Evolutionary conservation across 2,797 vertebrate genomes (phyloP).

Genomic region (Fistularia tabacaria): DNA sequence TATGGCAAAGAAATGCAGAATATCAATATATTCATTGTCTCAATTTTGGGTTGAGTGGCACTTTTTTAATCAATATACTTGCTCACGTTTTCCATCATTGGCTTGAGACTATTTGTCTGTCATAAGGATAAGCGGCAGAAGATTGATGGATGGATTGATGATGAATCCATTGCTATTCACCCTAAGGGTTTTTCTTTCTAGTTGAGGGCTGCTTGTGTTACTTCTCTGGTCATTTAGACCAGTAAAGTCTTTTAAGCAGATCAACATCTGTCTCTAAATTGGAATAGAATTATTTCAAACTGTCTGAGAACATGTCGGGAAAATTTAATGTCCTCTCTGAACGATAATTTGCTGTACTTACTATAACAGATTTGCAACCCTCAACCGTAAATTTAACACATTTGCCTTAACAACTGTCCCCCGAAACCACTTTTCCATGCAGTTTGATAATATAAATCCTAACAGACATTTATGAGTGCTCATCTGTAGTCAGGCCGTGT

Average conservation of each 20-base stretch:
- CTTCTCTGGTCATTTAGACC: constrained; percentile 16
- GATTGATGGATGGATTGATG: too few relatives aligned
- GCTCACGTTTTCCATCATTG: not conserved
- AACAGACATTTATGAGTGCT: constrained; percentile 67
- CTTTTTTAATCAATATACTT: too few relatives aligned
- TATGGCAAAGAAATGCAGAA: too few relatives aligned
- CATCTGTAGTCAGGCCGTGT: constrained; percentile 51
- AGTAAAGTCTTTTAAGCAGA: constrained; percentile 25
- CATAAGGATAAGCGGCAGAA: too few relatives aligned
- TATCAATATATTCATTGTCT: too few relatives aligned
- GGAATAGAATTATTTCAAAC: constrained; percentile 40
- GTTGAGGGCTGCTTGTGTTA: constrained; percentile 12
- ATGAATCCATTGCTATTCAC: constrained; percentile 21
- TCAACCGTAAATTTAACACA: constrained; percentile 60
- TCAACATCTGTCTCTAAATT: constrained; percentile 48
- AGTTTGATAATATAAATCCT: constrained; percentile 67
- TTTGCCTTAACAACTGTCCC: constrained; percentile 65
- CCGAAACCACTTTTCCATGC: constrained; percentile 56
- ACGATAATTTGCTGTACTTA: constrained; percentile 57
- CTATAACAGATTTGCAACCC: constrained; percentile 50
- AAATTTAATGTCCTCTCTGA: constrained; percentile 29
- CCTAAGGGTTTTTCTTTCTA: constrained; percentile 1
- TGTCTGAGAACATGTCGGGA: constrained; percentile 41
- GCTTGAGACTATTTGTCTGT: constrained; percentile 2
- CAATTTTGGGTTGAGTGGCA: too few relatives aligned